These are phyloP conservation scores for Cossypha niveicapilla DNA, from an alignment of 2,797 vertebrate genomes.

Conservation along the genomic window DNA sequence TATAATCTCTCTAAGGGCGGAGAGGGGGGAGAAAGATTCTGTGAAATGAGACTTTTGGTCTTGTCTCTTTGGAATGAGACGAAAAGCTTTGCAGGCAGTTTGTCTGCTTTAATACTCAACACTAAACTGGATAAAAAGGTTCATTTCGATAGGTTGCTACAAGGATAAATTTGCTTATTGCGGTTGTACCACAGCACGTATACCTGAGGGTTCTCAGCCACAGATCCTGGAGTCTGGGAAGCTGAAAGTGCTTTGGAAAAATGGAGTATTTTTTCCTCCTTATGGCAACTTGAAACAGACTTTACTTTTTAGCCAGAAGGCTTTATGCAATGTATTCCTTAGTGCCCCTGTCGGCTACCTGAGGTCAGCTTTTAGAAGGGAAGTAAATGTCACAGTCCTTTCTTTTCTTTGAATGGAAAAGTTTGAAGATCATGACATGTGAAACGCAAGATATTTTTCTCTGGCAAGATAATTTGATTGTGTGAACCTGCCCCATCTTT, in stretches of 20 bases:
- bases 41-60: neutral
- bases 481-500: neutral
- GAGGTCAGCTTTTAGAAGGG: neutral
- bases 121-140: neutral
- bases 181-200: neutral
- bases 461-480: neutral
- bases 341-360: neutral
- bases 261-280: neutral
- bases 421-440: neutral
- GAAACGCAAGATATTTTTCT: neutral
- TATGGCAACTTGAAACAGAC: neutral
- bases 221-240: neutral
- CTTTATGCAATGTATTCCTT: neutral
- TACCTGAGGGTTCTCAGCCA: neutral
- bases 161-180: neutral
- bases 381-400: neutral
- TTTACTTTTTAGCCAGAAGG: neutral
- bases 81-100: neutral
- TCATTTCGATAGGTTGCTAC: neutral
- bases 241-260: neutral
- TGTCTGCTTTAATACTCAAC: neutral
- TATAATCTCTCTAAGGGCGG: neutral
- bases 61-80: neutral
- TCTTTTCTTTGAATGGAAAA: neutral
- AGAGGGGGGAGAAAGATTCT: rapidly evolving